Percentiles rank a stretch among this genome's conserved stretches.
These are phyloP conservation scores for Idaea straminata DNA, from an alignment of 2,888 invertebrate genomes.

Conservation along the genomic window DNA sequence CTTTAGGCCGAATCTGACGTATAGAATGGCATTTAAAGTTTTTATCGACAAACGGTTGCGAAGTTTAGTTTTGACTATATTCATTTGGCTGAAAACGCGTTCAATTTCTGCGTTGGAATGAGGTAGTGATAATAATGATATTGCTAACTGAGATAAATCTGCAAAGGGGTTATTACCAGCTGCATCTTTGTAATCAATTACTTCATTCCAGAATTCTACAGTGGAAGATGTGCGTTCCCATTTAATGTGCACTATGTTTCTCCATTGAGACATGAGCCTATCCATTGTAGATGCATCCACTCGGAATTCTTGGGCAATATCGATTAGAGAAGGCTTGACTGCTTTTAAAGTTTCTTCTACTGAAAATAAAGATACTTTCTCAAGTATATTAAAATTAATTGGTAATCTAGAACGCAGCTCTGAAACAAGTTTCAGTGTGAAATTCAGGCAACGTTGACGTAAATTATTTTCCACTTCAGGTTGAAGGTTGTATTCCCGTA, in stretches of 20 bases:
- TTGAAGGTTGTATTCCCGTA: conserved; percentile 10
- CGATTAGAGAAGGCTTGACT: neutral
- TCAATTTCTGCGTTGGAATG: conserved; percentile 15
- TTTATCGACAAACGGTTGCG: conserved; percentile 11
- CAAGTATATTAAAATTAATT: conserved; percentile 11
- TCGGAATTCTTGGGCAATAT: conserved; percentile 13
- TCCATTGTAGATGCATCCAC: conserved; percentile 16
- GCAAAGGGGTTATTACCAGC: conserved; percentile 22
- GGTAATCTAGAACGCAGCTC: conserved; percentile 17
- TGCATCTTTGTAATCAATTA: conserved; percentile 19
- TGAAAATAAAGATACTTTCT: conserved; percentile 12
- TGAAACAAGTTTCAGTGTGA: conserved; percentile 24
- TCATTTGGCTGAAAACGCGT: conserved; percentile 14
- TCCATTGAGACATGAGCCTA: conserved; percentile 16
- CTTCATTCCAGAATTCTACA: conserved; percentile 17
- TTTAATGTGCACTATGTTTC: conserved; percentile 18
- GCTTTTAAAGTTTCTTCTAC: conserved; percentile 17
- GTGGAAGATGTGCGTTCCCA: conserved; percentile 12
- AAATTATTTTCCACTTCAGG: conserved; percentile 15
- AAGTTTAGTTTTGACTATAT: conserved; percentile 13
- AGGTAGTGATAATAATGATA: conserved; percentile 10
- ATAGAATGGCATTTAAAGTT: conserved; percentile 18
- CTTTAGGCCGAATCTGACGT: conserved; percentile 19
- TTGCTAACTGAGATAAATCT: conserved; percentile 16
- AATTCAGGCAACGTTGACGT: conserved; percentile 22